Evolutionary conservation across 2,797 vertebrate genomes (phyloP).

Genomic region (Danio jaintianensis): DNA sequence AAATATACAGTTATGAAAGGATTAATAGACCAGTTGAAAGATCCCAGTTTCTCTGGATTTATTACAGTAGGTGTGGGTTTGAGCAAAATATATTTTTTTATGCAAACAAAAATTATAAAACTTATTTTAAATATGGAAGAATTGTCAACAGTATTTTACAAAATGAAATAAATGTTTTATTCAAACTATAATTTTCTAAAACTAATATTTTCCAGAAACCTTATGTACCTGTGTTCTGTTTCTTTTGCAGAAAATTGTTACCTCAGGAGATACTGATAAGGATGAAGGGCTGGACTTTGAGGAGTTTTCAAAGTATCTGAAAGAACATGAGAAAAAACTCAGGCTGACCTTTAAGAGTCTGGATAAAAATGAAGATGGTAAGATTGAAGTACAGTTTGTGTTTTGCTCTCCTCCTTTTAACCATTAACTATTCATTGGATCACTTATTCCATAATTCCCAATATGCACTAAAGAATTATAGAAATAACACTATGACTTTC

Average conservation of each 20-base stretch:
- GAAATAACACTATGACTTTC: background rate
- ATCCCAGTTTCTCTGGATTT: no score
- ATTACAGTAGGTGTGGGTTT: no score
- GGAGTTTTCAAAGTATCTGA: conserved; percentile 94
- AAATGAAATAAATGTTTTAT: no score
- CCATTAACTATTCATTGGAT: background rate
- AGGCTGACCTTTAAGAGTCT: conserved; percentile 93
- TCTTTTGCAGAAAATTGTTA: conserved; percentile 88
- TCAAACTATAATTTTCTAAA: no score
- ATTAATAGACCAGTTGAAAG: no score
- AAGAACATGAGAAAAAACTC: conserved; percentile 97
- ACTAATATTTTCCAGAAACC: conserved; percentile 5
- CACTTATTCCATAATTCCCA: background rate
- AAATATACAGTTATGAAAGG: no score
- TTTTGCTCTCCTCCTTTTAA: background rate
- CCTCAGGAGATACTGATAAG: conserved; percentile 86
- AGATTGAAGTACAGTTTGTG: background rate
- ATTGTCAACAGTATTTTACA: no score
- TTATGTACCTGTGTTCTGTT: background rate
- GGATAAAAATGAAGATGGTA: conserved; percentile 97
- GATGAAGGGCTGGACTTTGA: conserved; percentile 89
- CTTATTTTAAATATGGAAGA: no score
- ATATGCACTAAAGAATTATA: background rate
- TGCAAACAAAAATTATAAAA: no score
- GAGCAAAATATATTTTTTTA: no score